phyloP scores from a whole-genome alignment of 92 coral and sea anemone genomes.

The Epizoanthus stellaris region DNA sequence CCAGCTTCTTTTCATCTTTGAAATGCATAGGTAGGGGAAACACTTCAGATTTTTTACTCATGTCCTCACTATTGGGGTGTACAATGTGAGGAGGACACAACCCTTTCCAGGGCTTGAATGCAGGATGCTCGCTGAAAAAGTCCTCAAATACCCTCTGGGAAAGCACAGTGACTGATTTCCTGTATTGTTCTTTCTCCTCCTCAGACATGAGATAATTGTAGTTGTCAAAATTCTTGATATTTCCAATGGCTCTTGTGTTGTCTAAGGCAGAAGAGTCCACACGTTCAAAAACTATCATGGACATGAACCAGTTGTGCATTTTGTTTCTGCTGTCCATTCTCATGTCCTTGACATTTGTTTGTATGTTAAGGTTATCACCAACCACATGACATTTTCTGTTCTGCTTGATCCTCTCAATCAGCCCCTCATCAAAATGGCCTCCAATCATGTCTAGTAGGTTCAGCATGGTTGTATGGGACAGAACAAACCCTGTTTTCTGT shows the following conservation, averaged over 20 bases:
- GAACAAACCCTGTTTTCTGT: conserved; percentile 44
- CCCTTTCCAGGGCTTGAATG: conserved; percentile 40
- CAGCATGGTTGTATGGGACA: conserved; percentile 39
- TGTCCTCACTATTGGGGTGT: conserved; percentile 30
- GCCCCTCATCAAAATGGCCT: conserved; percentile 43
- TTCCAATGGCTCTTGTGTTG: conserved; percentile 38
- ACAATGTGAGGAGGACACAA: conserved; percentile 20
- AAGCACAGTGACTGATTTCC: conserved; percentile 20
- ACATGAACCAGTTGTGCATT: conserved; percentile 43
- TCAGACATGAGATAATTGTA: conserved; percentile 27
- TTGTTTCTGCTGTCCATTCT: conserved; percentile 44
- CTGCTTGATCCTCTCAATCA: conserved; percentile 18
- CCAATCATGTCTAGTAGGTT: conserved; percentile 43
- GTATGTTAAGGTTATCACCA: conserved; percentile 43
- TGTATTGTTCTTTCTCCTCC: conserved; percentile 10
- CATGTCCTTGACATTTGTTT: conserved; percentile 43
- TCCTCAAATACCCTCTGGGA: conserved; percentile 39
- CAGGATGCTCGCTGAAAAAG: conserved; percentile 28
- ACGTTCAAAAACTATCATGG: conserved; percentile 45
- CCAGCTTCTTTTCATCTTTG: conserved; percentile 57
- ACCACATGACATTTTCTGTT: conserved; percentile 39
- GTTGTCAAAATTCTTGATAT: conserved; percentile 26
- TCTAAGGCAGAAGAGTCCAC: conserved; percentile 24
- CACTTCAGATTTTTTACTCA: conserved; percentile 33
- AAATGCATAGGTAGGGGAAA: conserved; percentile 57